These are phyloP conservation scores for Nicator chloris DNA, from an alignment of 2,113 vertebrate genomes.

Conservation along the genomic window DNA sequence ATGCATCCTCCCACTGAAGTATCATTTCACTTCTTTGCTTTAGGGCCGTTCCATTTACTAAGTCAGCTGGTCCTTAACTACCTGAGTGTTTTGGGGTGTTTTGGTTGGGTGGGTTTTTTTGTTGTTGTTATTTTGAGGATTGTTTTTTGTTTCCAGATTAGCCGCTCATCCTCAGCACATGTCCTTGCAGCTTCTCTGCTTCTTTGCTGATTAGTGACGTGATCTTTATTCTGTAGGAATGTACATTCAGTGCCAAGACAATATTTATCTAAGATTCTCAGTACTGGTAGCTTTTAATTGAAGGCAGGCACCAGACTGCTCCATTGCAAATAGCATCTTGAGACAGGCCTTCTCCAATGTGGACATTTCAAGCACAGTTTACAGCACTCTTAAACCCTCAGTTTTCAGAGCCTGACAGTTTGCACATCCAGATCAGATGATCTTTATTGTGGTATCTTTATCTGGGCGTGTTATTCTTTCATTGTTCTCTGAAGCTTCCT, in stretches of 20 bases:
- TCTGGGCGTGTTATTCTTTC: not conserved
- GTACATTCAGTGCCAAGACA: not conserved
- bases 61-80: not conserved
- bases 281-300: not conserved
- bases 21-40: not conserved
- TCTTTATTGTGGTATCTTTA: not conserved
- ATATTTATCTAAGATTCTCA: not conserved
- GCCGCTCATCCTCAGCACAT: not conserved
- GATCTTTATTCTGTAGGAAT: not conserved
- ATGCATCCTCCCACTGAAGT: not conserved
- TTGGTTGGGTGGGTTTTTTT: not conserved
- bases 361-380: not conserved
- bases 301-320: not conserved
- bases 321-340: not conserved
- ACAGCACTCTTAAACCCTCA: not conserved
- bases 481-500: not conserved
- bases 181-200: not conserved
- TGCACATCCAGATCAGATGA: not conserved
- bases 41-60: not conserved
- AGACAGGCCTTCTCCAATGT: not conserved
- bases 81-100: not conserved
- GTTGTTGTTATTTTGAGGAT: not conserved
- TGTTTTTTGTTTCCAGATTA: not conserved
- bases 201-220: not conserved
- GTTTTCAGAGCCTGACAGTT: not conserved